Conservation (phyloP, 2,888 invertebrate species). For the Agrotis exclamationis region DNA sequence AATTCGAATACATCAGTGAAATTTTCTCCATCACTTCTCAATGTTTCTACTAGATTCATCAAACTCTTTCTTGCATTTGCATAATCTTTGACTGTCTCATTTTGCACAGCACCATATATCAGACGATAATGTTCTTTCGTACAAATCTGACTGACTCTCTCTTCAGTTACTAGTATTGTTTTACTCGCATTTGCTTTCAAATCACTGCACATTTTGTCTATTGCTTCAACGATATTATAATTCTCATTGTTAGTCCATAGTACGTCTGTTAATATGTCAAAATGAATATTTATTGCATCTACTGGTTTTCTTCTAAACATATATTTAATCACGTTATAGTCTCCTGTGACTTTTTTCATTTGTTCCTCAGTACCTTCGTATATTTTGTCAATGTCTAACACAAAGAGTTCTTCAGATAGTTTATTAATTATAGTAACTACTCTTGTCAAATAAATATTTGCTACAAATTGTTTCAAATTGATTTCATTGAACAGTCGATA, state of each 20-base stretch:
- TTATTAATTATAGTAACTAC: slow-evolving; percentile 79
- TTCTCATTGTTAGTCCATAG: slow-evolving; percentile 74
- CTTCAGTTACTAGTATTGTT: slow-evolving; percentile 76
- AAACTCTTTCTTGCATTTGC: slow-evolving; percentile 73
- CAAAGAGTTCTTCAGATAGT: slow-evolving; percentile 71
- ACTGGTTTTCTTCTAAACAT: slow-evolving; percentile 79
- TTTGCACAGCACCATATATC: slow-evolving; percentile 74
- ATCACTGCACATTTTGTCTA: slow-evolving; percentile 75
- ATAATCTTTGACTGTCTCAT: slow-evolving; percentile 71
- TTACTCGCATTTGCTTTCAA: slow-evolving; percentile 74
- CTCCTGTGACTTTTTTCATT: slow-evolving; percentile 68
- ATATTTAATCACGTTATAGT: slow-evolving; percentile 74
- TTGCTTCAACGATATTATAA: slow-evolving; percentile 74
- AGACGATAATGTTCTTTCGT: slow-evolving; percentile 78
- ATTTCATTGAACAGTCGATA: slow-evolving; percentile 79
- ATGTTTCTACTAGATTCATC: slow-evolving; percentile 69
- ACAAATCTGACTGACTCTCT: slow-evolving; percentile 80
- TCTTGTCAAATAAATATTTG: slow-evolving; percentile 80
- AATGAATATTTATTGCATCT: slow-evolving; percentile 80
- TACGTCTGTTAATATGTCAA: slow-evolving; percentile 82
- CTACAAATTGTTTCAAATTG: slow-evolving; percentile 78
- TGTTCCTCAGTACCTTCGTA: slow-evolving; percentile 68
- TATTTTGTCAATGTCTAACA: slow-evolving; percentile 66
- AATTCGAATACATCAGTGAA: slow-evolving; percentile 74
- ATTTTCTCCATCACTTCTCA: slow-evolving; percentile 65